Percentiles rank a stretch among this genome's conserved stretches.
Evolutionary conservation across 2,797 vertebrate genomes (phyloP).

Genomic region (Platalea minor): DNA sequence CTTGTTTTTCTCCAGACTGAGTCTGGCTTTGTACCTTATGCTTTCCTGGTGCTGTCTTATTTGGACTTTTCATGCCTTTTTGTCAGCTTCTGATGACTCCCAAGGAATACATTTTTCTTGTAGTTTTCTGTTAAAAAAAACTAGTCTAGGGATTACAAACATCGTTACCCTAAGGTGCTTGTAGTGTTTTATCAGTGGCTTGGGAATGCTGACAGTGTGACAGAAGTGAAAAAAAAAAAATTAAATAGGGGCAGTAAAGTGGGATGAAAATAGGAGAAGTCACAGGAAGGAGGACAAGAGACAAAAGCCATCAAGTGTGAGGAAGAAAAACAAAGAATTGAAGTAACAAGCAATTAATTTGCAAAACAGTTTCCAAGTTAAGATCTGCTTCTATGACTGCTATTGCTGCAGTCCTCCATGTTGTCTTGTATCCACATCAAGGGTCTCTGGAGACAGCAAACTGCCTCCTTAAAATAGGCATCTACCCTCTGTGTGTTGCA

Average conservation of each 20-base stretch:
- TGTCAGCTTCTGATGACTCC: neutral
- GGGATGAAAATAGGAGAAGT: neutral
- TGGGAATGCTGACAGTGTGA: neutral
- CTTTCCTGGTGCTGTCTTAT: neutral
- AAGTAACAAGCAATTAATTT: neutral
- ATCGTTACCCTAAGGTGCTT: fast-evolving
- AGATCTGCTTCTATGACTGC: neutral
- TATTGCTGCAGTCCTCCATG: neutral
- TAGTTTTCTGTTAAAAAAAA: neutral
- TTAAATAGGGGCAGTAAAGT: neutral
- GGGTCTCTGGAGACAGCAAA: neutral
- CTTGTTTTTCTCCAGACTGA: neutral
- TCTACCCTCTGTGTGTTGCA: neutral
- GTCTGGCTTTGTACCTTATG: neutral
- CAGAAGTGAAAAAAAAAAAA: neutral
- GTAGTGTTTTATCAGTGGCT: neutral
- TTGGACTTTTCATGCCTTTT: neutral
- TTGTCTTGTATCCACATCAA: neutral
- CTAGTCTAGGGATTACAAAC: neutral
- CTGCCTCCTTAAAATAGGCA: neutral
- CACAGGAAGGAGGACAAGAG: neutral
- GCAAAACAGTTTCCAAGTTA: neutral
- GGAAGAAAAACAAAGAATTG: neutral
- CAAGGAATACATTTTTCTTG: neutral
- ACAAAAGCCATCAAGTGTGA: neutral